Evolutionary conservation across 2,797 vertebrate genomes (phyloP).

Genomic region (Rhinatrema bivittatum): DNA sequence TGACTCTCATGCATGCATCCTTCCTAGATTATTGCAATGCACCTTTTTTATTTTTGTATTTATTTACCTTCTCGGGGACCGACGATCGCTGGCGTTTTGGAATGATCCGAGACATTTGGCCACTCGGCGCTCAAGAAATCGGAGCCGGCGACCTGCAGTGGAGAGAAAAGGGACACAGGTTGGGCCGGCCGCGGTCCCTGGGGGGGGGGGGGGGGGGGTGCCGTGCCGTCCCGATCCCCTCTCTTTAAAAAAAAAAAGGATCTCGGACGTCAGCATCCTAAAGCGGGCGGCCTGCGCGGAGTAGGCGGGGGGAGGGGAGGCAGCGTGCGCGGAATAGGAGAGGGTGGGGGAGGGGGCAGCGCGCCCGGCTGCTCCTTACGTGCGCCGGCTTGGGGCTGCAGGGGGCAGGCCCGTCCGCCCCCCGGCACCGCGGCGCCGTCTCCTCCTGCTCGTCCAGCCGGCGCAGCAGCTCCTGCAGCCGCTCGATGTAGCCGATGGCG

Average conservation of each 20-base stretch:
- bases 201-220: no score
- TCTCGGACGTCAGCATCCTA: no score
- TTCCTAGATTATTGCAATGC: no score
- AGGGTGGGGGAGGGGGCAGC: neutral
- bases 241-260: no score
- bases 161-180: constrained; percentile 14
- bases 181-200: neutral
- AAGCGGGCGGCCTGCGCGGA: no score
- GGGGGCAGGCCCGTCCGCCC: no score
- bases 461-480: constrained; percentile 85
- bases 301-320: constrained; percentile 16
- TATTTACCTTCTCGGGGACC: constrained; percentile 77
- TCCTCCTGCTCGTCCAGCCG: constrained; percentile 84
- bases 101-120: constrained; percentile 78
- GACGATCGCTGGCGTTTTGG: constrained; percentile 56
- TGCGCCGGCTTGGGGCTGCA: constrained; percentile 55
- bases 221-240: no score
- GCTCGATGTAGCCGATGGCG: constrained; percentile 94
- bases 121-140: constrained; percentile 72
- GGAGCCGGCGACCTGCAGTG: constrained; percentile 54
- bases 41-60: no score
- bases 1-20: no score
- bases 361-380: constrained; percentile 44
- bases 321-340: constrained; percentile 4
- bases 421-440: no score